Evolutionary conservation across 2,888 invertebrate species (phyloP).

Genomic region (Eupeodes luniger): DNA sequence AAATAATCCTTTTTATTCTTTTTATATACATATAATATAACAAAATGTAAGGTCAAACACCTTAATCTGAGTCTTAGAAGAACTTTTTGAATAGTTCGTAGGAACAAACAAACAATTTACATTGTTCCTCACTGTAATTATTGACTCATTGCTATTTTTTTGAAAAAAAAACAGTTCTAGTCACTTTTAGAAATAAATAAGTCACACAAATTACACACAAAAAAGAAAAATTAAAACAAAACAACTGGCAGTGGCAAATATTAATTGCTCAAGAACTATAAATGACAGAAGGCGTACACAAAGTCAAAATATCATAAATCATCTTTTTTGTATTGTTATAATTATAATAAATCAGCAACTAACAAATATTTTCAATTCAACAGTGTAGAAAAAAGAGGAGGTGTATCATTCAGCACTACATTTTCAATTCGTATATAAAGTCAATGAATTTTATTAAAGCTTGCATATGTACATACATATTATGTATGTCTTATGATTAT

Average conservation of each 20-base stretch:
- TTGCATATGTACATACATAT: too few species aligned
- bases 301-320: conserved; percentile 21
- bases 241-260: not conserved
- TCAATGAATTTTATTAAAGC: not conserved
- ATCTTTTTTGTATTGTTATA: conserved; percentile 13
- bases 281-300: conserved; percentile 23
- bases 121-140: not conserved
- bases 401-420: not conserved
- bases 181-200: conserved; percentile 1
- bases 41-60: too few species aligned
- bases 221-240: conserved; percentile 8
- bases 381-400: not conserved
- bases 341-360: not conserved
- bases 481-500: not conserved
- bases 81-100: too few species aligned
- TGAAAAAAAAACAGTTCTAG: not conserved
- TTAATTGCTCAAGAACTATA: conserved; percentile 5
- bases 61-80: too few species aligned
- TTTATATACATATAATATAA: too few species aligned
- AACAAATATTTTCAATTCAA: not conserved
- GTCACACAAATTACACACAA: not conserved
- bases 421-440: not conserved
- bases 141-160: not conserved
- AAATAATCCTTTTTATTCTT: too few species aligned
- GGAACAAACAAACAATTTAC: too few species aligned